phyloP scores from a whole-genome alignment of 2,888 invertebrate genomes.

The Drosophila hawaiiensis region DNA sequence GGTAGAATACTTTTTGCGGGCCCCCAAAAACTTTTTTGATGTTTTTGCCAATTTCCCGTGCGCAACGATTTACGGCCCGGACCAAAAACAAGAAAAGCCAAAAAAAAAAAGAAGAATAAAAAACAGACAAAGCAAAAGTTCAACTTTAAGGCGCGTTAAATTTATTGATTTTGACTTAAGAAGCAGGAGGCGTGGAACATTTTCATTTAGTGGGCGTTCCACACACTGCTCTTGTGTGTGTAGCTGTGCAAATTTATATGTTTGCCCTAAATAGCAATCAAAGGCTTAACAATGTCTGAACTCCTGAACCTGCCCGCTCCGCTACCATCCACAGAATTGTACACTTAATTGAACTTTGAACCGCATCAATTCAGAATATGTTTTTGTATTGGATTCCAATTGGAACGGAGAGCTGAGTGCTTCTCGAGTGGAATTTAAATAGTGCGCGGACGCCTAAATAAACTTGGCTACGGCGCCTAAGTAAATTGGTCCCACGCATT shows the following conservation, averaged over 20 bases:
- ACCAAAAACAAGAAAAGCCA: constrained; percentile 1
- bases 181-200: constrained; percentile 2
- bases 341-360: constrained; percentile 77
- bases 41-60: constrained; percentile 76
- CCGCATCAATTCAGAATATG: constrained; percentile 35
- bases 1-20: constrained; percentile 42
- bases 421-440: constrained; percentile 61
- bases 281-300: constrained; percentile 66
- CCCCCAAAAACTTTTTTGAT: constrained; percentile 60
- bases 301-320: background rate
- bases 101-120: constrained; percentile 17
- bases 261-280: constrained; percentile 71
- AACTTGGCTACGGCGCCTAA: constrained; percentile 33
- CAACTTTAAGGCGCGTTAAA: constrained; percentile 58
- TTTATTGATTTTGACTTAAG: constrained; percentile 67
- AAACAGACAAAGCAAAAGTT: constrained; percentile 18
- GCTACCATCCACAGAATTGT: constrained; percentile 43
- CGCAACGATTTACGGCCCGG: constrained; percentile 47
- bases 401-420: constrained; percentile 38
- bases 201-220: constrained; percentile 27
- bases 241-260: constrained; percentile 66
- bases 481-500: constrained; percentile 26
- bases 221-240: background rate
- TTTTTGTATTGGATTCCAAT: constrained; percentile 37
- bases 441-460: constrained; percentile 41